These are phyloP conservation scores for Drosophila murphyi DNA, from an alignment of 1,140 invertebrate genomes.

Conservation along the genomic window DNA sequence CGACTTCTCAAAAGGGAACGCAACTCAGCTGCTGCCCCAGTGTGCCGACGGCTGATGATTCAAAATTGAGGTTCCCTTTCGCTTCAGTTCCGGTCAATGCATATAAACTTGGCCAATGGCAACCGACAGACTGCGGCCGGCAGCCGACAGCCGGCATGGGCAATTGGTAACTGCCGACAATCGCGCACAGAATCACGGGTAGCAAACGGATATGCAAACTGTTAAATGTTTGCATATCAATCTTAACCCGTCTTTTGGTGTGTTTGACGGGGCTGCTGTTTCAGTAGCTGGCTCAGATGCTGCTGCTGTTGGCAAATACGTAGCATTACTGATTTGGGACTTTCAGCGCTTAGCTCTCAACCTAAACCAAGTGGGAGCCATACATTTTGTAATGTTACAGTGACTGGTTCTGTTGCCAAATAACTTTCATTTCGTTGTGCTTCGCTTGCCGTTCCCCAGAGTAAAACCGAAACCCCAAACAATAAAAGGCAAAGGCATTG, in stretches of 20 bases:
- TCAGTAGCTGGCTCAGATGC: constrained; percentile 1
- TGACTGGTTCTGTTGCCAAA: constrained; percentile 33
- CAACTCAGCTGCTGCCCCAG: constrained; percentile 3
- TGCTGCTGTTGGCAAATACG: constrained; percentile 16
- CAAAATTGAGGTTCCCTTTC: constrained; percentile 44
- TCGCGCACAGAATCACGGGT: constrained; percentile 56
- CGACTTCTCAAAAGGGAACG: constrained; percentile 20
- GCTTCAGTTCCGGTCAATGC: constrained; percentile 48
- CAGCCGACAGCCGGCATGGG: no score
- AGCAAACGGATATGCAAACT: constrained; percentile 62
- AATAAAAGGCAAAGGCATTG: constrained; percentile 52
- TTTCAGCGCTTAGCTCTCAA: constrained; percentile 52
- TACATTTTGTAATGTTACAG: constrained; percentile 75
- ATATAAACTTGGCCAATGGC: constrained; percentile 38
- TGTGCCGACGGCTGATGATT: constrained; percentile 21
- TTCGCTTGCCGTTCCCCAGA: constrained; percentile 23
- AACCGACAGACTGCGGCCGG: neutral
- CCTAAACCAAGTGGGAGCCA: constrained; percentile 70
- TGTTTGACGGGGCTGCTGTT: neutral
- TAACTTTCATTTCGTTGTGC: constrained; percentile 31
- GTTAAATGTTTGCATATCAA: constrained; percentile 79
- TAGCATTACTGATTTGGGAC: constrained; percentile 26
- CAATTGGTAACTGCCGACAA: constrained; percentile 16
- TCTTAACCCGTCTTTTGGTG: constrained; percentile 39
- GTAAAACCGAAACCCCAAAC: constrained; percentile 42